Evolutionary conservation across 2,113 vertebrate genomes (phyloP), one percentile per base, ranked within the genome.

Genomic region (Myiozetetes cayanensis): DNA sequence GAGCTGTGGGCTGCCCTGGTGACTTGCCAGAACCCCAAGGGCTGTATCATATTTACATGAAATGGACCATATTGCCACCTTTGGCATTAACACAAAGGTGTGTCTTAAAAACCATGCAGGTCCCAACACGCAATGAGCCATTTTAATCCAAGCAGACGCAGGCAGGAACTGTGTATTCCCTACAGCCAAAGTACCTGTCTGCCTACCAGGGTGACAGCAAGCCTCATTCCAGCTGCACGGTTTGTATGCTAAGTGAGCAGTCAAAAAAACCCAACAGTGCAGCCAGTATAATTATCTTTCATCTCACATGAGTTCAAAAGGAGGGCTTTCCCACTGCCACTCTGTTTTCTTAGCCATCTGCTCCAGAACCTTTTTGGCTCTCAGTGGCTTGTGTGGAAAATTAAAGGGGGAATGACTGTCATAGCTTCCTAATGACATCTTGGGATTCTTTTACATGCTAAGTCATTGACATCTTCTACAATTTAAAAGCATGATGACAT

Each of bases 281-380:
- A 90, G 75, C 55, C 68, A 75, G 52, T 80, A 13, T 86, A 94
- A 91, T 92, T 89, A 89, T 88, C 81, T 88, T 85, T 72, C 86
- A 93, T 95, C 85, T 86, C 84, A 75, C 81, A 82, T 17, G 82
- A 80, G 83, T 93, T 95, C 91, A 92, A 58, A 88, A 89, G 62
- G 61, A 87, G 82, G 81, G 58, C 91, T 89, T 83, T 92, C 68
- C 93, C 86, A 89, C 63, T 89, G 52, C 85, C 44, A 35, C 41
- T 86, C 89, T 66, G 50, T 85, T 92, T 94, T 89, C 81, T 70
- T 79, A 76, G 80, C 61, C 0, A 12, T 88, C 94, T 96, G 39
- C 77, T 91, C 65, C 78, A 94, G 39, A 96, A 50, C 56, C 74
- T 65, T 68, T 90, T 85, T 81, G 81, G 55, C 74, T 78, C 61